Conservation (phyloP, 2,888 invertebrate genomes). For the Drosophila ochracea region DNA sequence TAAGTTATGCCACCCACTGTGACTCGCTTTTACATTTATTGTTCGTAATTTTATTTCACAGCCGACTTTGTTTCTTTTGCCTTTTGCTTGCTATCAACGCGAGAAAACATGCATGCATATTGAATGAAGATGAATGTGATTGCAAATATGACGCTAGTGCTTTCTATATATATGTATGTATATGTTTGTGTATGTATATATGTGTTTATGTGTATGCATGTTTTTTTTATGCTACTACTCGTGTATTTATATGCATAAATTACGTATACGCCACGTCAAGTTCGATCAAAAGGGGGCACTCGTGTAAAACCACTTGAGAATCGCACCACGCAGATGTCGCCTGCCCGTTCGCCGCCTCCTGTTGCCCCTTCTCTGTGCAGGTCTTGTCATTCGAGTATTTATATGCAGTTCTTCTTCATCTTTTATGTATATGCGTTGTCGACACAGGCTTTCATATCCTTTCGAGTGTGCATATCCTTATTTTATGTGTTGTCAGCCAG, state of each 20-base stretch:
- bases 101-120: slow-evolving; percentile 49
- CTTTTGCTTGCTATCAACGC: slow-evolving; percentile 38
- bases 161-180: not conserved
- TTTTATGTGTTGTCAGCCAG: slow-evolving; percentile 65
- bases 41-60: slow-evolving; percentile 64
- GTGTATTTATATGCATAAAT: slow-evolving; percentile 66
- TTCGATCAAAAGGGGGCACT: slow-evolving; percentile 67
- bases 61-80: slow-evolving; percentile 38
- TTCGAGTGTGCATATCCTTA: slow-evolving; percentile 70
- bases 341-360: slow-evolving; percentile 3
- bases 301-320: slow-evolving; percentile 67
- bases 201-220: slow-evolving; percentile 10
- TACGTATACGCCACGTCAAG: slow-evolving; percentile 69
- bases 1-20: slow-evolving; percentile 37
- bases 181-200: slow-evolving; percentile 2
- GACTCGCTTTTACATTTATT: slow-evolving; percentile 45
- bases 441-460: slow-evolving; percentile 74
- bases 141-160: slow-evolving; percentile 42
- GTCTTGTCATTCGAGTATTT: slow-evolving; percentile 55
- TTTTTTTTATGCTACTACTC: slow-evolving; percentile 23
- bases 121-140: slow-evolving; percentile 65
- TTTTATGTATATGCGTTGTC: slow-evolving; percentile 77
- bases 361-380: slow-evolving; percentile 6
- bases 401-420: slow-evolving; percentile 79
- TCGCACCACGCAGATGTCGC: slow-evolving; percentile 33